Conservation (phyloP, 2,888 invertebrate genomes). For the Arrhopalites spinosus region DNA sequence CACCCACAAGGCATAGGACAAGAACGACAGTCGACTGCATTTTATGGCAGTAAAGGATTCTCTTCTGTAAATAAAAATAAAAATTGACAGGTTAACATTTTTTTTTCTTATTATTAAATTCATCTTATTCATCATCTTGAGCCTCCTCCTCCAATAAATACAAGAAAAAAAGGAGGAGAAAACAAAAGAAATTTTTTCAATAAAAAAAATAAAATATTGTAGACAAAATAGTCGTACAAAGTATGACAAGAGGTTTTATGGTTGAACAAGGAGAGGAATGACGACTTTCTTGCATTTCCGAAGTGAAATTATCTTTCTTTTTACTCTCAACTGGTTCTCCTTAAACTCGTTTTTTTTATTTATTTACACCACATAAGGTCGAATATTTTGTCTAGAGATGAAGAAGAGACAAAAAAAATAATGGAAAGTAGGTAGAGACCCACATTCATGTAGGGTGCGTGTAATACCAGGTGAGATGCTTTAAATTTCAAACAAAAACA, state of each 20-base stretch:
- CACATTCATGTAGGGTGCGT: constrained; percentile 21
- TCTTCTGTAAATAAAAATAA: constrained; percentile 21
- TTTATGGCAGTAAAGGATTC: constrained; percentile 16
- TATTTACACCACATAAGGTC: too few species aligned
- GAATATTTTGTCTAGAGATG: neutral
- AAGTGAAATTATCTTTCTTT: constrained; percentile 22
- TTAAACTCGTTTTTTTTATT: constrained; percentile 34
- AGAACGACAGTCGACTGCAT: constrained; percentile 32
- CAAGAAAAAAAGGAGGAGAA: too few species aligned
- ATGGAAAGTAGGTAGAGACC: constrained; percentile 33
- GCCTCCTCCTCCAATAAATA: too few species aligned
- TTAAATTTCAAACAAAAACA: neutral
- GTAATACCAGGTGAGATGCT: constrained; percentile 21
- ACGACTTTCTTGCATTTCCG: constrained; percentile 7
- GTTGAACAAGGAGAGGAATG: neutral
- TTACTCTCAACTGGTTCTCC: constrained; percentile 31
- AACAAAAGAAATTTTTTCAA: too few species aligned
- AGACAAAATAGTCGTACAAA: too few species aligned
- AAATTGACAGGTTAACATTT: neutral
- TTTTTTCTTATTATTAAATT: neutral
- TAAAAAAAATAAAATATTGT: too few species aligned
- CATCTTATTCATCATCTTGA: neutral
- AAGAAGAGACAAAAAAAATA: neutral
- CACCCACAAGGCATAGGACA: constrained; percentile 69
- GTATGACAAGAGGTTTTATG: too few species aligned